Percentiles rank a stretch among this genome's conserved stretches.
Evolutionary conservation across 2,113 vertebrate species (phyloP).

Genomic region (Phodopus roborovskii): DNA sequence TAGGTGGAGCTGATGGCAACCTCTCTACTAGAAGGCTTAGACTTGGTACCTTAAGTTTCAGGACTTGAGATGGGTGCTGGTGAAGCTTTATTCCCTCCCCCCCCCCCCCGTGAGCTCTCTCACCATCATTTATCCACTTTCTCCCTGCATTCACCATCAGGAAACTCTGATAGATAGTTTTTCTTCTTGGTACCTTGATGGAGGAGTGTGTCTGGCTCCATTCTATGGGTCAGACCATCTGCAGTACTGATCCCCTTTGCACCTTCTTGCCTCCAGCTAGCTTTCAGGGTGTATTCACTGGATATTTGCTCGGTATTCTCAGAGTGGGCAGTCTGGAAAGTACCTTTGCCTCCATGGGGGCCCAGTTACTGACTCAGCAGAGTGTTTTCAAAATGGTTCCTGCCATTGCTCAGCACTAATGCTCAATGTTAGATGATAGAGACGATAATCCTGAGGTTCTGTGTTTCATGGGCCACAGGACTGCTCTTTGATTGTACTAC

Average conservation of each 20-base stretch:
- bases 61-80: background rate
- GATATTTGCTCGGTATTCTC: background rate
- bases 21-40: too few species aligned
- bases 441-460: background rate
- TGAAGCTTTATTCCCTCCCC: too few species aligned
- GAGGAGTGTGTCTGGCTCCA: background rate
- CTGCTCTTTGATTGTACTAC: background rate
- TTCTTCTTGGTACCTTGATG: background rate
- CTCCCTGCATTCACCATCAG: background rate
- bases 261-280: background rate
- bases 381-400: background rate
- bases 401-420: background rate
- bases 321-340: background rate
- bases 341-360: background rate
- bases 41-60: background rate
- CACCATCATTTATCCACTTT: background rate
- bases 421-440: too few species aligned
- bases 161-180: background rate
- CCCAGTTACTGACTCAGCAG: background rate
- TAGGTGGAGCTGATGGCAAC: background rate
- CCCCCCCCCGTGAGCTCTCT: background rate
- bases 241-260: background rate
- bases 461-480: background rate
- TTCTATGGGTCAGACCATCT: background rate
- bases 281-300: background rate